Percentiles rank a stretch among this genome's conserved stretches.
Evolutionary conservation across 1,140 invertebrate genomes (phyloP).

Genomic region (Geopemphigus sp.): DNA sequence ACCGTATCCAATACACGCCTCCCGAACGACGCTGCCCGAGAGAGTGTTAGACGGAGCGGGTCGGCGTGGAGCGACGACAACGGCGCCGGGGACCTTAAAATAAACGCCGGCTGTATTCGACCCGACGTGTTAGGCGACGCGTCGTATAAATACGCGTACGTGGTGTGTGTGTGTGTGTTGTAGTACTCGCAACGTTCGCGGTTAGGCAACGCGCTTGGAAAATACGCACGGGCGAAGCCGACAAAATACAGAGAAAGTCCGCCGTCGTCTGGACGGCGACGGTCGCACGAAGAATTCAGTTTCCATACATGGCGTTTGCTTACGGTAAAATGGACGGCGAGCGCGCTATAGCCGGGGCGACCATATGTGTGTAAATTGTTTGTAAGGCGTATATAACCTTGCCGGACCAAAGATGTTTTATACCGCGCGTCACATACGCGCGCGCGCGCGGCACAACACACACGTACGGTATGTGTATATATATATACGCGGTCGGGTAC

Average conservation of each 20-base stretch:
- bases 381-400: conserved; percentile 6
- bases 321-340: conserved; percentile 35
- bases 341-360: background rate
- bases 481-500: too few relatives aligned
- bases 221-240: background rate
- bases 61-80: too few relatives aligned
- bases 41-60: too few relatives aligned
- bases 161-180: too few relatives aligned
- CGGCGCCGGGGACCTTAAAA: too few relatives aligned
- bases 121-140: too few relatives aligned
- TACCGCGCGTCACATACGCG: background rate
- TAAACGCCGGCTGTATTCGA: too few relatives aligned
- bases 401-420: conserved; percentile 22
- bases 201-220: background rate
- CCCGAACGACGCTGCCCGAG: too few relatives aligned
- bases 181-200: background rate
- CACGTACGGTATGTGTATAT: too few relatives aligned
- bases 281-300: conserved; percentile 30
- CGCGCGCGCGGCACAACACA: too few relatives aligned
- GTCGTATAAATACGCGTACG: too few relatives aligned
- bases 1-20: too few relatives aligned
- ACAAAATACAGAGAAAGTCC: conserved; percentile 2
- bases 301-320: conserved; percentile 47
- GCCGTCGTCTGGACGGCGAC: background rate
- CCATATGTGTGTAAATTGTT: conserved; percentile 45